Percentiles rank a stretch among this genome's conserved stretches.
These are phyloP conservation scores for Etheostoma perlongum DNA, from an alignment of 2,797 vertebrate genomes.

Conservation along the genomic window DNA sequence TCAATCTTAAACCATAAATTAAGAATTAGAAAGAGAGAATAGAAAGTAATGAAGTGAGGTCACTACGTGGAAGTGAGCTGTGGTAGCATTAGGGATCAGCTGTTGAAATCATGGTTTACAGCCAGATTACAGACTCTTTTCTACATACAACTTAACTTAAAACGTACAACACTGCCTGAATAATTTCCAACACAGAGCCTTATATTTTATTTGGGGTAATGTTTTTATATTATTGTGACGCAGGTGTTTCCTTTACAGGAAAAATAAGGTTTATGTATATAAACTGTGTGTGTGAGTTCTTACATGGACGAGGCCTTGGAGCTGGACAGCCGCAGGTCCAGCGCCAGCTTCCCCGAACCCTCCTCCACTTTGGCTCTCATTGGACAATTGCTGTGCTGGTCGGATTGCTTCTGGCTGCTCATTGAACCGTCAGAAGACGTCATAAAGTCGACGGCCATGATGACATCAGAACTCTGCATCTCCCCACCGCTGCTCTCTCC, in stretches of 20 bases:
- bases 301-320: slow-evolving; percentile 96
- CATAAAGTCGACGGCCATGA: slow-evolving; percentile 88
- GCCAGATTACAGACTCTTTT: slow-evolving; percentile 30
- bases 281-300: slow-evolving; percentile 46
- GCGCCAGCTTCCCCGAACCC: slow-evolving; percentile 90
- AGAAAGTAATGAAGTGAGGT: neutral
- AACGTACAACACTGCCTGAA: neutral
- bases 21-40: neutral
- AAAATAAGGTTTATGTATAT: neutral
- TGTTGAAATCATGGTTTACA: slow-evolving; percentile 18
- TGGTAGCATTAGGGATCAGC: slow-evolving; percentile 8
- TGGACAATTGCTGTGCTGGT: slow-evolving; percentile 56
- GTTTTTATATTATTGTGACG: neutral
- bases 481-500: slow-evolving; percentile 89
- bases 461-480: slow-evolving; percentile 88
- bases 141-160: neutral
- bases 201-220: neutral
- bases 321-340: slow-evolving; percentile 94
- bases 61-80: slow-evolving; percentile 9
- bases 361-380: slow-evolving; percentile 87
- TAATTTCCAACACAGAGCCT: neutral
- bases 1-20: neutral
- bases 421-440: slow-evolving; percentile 66
- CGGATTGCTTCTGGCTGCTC: slow-evolving; percentile 59
- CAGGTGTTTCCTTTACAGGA: neutral